A percentile compares a stretch with the other conserved stretches of the same genome.
These are phyloP conservation scores for Drosophila limbata DNA, from an alignment of 2,888 invertebrate species.

Conservation along the genomic window DNA sequence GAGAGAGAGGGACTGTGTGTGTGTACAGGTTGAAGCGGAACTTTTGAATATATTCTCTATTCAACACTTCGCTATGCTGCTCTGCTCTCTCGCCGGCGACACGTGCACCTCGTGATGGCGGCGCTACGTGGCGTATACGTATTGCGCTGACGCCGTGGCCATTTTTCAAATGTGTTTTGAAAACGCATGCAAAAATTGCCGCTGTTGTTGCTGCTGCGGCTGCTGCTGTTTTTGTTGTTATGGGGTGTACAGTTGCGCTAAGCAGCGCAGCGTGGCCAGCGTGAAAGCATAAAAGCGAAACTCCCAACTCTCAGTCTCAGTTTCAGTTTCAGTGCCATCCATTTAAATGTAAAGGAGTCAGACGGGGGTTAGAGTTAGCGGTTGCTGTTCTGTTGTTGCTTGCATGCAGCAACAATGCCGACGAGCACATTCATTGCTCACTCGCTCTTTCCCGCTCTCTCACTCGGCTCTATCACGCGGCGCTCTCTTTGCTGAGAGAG, in stretches of 20 bases:
- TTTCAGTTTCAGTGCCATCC: too few relatives aligned
- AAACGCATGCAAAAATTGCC: constrained; percentile 66
- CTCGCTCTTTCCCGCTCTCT: constrained; percentile 22
- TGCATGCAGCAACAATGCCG: constrained; percentile 53
- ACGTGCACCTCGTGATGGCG: constrained; percentile 62
- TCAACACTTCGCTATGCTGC: neutral
- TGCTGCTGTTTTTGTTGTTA: constrained; percentile 31
- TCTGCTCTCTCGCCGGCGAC: constrained; percentile 48
- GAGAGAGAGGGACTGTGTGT: neutral
- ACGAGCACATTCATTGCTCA: neutral
- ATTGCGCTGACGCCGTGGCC: constrained; percentile 76
- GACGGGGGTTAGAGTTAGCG: constrained; percentile 53
- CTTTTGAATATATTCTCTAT: neutral
- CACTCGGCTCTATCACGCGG: constrained; percentile 1
- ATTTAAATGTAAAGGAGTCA: constrained; percentile 38
- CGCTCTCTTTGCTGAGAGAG: constrained; percentile 16
- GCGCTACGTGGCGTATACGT: constrained; percentile 72
- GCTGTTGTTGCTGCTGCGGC: constrained; percentile 24
- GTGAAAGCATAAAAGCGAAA: constrained; percentile 41
- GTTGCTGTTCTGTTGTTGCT: constrained; percentile 35
- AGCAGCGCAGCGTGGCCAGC: constrained; percentile 62
- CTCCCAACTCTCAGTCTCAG: constrained; percentile 23
- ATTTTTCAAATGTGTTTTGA: constrained; percentile 67
- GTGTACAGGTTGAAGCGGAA: constrained; percentile 3
- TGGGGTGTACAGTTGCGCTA: constrained; percentile 73